These are phyloP conservation scores for Cisticola juncidis DNA, from an alignment of 2,113 vertebrate genomes.

Conservation along the genomic window DNA sequence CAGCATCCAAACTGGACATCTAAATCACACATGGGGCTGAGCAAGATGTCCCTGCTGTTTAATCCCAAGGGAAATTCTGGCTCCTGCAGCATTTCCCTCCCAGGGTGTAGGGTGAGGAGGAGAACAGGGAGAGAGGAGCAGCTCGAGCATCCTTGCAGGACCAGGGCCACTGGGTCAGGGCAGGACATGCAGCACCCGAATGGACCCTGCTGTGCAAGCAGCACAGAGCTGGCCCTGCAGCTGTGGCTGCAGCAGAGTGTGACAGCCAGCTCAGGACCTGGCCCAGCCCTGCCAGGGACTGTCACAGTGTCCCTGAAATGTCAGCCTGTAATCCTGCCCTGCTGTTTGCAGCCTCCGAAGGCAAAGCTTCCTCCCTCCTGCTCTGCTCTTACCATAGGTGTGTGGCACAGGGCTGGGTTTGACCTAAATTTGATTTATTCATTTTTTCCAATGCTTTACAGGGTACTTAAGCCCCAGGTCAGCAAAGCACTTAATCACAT, in stretches of 20 bases:
- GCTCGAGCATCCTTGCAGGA: background rate
- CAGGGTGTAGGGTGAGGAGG: background rate
- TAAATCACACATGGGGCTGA: accelerated
- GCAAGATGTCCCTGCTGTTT: background rate
- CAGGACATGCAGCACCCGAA: background rate
- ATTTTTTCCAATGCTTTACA: constrained; percentile 57
- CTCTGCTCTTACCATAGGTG: constrained; percentile 18
- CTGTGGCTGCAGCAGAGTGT: background rate
- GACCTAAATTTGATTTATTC: constrained; percentile 67
- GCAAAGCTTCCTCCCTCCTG: constrained; percentile 27
- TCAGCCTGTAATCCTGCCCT: constrained; percentile 36
- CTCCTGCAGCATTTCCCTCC: background rate
- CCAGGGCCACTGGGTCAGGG: accelerated
- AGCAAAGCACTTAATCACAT: constrained; percentile 63
- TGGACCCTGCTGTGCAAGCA: background rate
- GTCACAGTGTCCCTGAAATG: background rate
- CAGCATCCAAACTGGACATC: accelerated
- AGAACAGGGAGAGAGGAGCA: background rate
- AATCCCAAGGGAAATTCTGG: background rate
- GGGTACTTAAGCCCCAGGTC: constrained; percentile 59
- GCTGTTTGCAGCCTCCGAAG: background rate
- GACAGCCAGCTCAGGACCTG: constrained; percentile 34
- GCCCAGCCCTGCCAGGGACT: background rate
- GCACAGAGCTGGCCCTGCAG: background rate
- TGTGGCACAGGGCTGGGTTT: constrained; percentile 1